Conservation (phyloP, 2,797 vertebrate species). For the Myotis pilosus region DNA sequence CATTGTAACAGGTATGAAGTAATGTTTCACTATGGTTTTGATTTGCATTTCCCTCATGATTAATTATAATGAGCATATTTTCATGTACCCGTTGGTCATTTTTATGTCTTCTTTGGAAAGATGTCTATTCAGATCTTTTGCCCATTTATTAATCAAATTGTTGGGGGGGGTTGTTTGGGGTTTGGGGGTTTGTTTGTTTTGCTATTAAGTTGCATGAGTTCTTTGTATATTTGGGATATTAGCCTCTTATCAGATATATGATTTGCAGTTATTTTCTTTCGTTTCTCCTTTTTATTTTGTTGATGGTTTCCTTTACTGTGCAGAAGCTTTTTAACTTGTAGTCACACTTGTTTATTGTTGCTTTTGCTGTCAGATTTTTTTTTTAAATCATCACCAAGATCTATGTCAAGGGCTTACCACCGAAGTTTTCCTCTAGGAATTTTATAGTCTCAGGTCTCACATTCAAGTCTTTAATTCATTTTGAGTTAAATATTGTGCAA, state of each 20-base stretch:
- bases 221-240: not conserved
- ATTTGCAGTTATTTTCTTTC: not conserved
- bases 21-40: not conserved
- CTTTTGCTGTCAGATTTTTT: not conserved
- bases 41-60: not conserved
- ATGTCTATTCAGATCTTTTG: not conserved
- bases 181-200: not conserved
- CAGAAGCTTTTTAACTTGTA: not conserved
- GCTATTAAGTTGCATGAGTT: not conserved
- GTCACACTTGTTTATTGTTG: not conserved
- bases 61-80: not conserved
- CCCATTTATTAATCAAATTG: not conserved
- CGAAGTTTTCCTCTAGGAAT: not conserved
- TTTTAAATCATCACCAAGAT: not conserved
- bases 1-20: not conserved
- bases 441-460: too few relatives aligned
- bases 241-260: not conserved
- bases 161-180: not conserved
- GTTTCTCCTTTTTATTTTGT: not conserved
- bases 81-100: not conserved
- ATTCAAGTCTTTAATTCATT: not conserved
- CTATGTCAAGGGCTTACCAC: not conserved
- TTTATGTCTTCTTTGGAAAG: not conserved
- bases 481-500: not conserved
- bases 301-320: not conserved